phyloP scores from a whole-genome alignment of 2,113 vertebrate species.

The Crotalus horridus region DNA sequence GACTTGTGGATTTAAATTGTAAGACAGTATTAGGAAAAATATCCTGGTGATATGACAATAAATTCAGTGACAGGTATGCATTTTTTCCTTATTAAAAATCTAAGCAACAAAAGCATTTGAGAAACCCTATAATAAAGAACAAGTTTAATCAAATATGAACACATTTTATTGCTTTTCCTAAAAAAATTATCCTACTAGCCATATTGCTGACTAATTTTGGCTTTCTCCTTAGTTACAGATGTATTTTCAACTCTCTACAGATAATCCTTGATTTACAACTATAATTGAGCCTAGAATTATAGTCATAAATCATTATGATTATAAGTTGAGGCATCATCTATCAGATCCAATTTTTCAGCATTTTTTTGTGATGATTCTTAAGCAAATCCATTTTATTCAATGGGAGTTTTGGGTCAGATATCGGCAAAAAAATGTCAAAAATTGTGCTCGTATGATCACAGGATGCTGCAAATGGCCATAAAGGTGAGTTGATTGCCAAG shows the following conservation, averaged over 20 bases:
- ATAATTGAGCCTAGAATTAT: neutral
- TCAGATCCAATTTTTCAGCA: neutral
- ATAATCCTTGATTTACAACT: neutral
- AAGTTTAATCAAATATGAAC: neutral
- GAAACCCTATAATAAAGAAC: neutral
- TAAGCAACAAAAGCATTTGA: neutral
- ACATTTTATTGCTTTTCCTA: neutral
- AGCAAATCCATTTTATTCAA: neutral
- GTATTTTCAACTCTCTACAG: neutral
- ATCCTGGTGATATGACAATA: neutral
- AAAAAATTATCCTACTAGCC: neutral
- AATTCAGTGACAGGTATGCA: neutral
- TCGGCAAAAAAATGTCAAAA: neutral
- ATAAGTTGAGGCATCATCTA: neutral
- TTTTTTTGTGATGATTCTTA: neutral
- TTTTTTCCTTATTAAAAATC: neutral
- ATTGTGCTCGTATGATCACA: neutral
- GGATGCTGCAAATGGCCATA: neutral
- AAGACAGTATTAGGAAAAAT: neutral
- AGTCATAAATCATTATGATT: neutral
- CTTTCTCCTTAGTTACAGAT: neutral
- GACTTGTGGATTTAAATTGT: neutral
- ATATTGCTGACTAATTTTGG: neutral
- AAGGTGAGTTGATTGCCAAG: neutral
- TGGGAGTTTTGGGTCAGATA: neutral